Evolutionary conservation across 2,113 vertebrate species (phyloP).

Genomic region (Sula dactylatra): DNA sequence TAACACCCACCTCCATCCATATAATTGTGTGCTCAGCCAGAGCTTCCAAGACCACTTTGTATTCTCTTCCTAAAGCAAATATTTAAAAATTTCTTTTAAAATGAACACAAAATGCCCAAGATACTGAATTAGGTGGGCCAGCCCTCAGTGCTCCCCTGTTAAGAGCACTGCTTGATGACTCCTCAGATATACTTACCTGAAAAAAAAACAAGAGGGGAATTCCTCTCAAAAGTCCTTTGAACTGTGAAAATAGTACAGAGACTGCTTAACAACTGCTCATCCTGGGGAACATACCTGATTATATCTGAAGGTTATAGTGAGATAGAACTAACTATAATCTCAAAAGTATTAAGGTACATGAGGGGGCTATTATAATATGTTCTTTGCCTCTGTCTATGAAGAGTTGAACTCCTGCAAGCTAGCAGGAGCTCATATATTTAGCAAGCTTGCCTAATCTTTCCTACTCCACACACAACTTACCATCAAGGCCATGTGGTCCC

Average conservation of each 20-base stretch:
- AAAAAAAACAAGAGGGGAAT: neutral
- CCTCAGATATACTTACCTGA: neutral
- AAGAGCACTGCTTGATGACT: neutral
- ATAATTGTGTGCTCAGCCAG: neutral
- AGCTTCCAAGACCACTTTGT: neutral
- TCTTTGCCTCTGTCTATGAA: neutral
- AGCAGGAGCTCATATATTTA: neutral
- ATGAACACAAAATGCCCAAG: neutral
- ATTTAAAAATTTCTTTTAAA: neutral
- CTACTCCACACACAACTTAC: neutral
- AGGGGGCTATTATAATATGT: neutral
- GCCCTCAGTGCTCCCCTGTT: neutral
- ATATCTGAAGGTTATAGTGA: neutral
- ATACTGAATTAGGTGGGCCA: neutral
- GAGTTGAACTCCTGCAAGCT: neutral
- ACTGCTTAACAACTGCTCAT: neutral
- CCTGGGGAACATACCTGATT: neutral
- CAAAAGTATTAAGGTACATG: neutral
- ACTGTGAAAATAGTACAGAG: neutral
- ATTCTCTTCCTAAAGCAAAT: neutral
- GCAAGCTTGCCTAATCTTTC: neutral
- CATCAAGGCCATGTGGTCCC: neutral
- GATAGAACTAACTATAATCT: neutral
- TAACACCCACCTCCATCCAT: neutral
- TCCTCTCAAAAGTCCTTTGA: neutral